Base-by-base conservation (phyloP, 2,797 vertebrate genomes). In the Podarcis siculus region DNA sequence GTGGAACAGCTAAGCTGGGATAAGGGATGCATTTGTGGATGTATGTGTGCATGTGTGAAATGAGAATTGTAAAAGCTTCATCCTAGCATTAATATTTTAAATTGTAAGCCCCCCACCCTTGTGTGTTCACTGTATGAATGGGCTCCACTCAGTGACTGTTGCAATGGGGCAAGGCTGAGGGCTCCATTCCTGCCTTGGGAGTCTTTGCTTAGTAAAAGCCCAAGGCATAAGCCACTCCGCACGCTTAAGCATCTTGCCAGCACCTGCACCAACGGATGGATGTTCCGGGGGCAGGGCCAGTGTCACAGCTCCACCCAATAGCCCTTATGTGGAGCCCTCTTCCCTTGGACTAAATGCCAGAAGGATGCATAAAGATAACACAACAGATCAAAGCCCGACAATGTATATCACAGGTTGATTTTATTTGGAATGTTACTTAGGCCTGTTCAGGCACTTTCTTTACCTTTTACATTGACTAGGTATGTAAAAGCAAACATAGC, bases 361-460 rank as follows among this genome's bases (percentile, higher is more conserved):
- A 49, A 79, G 45, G 1, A 5, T 37, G 23, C n/a, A 10, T 27
- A 61, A 19, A 15, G 7, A 0, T 19, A 17, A 32, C 76, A 69
- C 0, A 25, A 23, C 67, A 72, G 91, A 86, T 15, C 15, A 86
- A 76, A 19, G 8, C 58, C n/a, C 32, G 6, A 83, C 4, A 85
- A 0, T 7, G 88, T 30, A 8, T 3, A 91, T 75, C 12, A 71
- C 1, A 8, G 17, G 2, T 90, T 81, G 1, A 77, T 79, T 96
- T 95, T 93, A 93, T 95, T 96, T 95, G 89, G 37, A 64, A 37
- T 93, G 85, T 21, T 91, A 87, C 32, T 91, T 87, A 92, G 87
- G 72, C 37, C 42, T 91, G 37, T 49, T 88, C 76, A 89, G 12
- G 80, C 66, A 21, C 86, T 87, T 91, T 58, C 3, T n/a, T n/a